Percentiles rank a stretch among this genome's conserved stretches.
phyloP scores from a whole-genome alignment of 2,797 vertebrate species.

The Gymnoscopelus microlampas region DNA sequence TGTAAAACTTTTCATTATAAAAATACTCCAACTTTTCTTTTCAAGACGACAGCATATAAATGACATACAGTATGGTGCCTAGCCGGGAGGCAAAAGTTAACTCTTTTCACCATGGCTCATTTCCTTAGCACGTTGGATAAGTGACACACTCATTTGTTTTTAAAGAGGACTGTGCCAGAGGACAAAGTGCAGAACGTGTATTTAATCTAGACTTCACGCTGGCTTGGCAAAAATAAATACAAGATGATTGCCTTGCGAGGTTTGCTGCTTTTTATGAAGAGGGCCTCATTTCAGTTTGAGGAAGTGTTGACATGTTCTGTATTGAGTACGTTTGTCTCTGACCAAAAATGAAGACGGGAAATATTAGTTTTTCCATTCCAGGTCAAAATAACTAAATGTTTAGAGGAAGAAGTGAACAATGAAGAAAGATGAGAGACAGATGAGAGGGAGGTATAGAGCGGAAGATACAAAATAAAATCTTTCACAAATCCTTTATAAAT shows the following conservation, averaged over 20 bases:
- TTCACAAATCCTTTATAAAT: slow-evolving; percentile 1
- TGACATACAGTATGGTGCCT: slow-evolving; percentile 16
- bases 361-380: slow-evolving; percentile 32
- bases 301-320: slow-evolving; percentile 8
- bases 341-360: neutral
- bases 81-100: slow-evolving; percentile 7
- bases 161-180: slow-evolving; percentile 12
- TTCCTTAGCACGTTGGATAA: slow-evolving; percentile 30
- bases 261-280: neutral
- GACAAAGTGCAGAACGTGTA: neutral
- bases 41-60: too few relatives aligned
- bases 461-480: slow-evolving; percentile 10
- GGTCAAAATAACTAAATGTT: slow-evolving; percentile 7
- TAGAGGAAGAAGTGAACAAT: slow-evolving; percentile 1
- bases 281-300: slow-evolving; percentile 6
- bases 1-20: too few relatives aligned
- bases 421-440: neutral
- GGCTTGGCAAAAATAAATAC: slow-evolving; percentile 21
- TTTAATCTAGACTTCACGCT: slow-evolving; percentile 25
- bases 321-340: slow-evolving; percentile 3
- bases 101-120: slow-evolving; percentile 22
- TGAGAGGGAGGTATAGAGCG: slow-evolving; percentile 2
- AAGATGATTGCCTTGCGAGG: slow-evolving; percentile 8
- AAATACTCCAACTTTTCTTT: too few relatives aligned
- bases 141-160: slow-evolving; percentile 28